These are phyloP conservation scores for Sebastes paucispinis DNA, from an alignment of 2,797 vertebrate genomes.

Conservation along the genomic window DNA sequence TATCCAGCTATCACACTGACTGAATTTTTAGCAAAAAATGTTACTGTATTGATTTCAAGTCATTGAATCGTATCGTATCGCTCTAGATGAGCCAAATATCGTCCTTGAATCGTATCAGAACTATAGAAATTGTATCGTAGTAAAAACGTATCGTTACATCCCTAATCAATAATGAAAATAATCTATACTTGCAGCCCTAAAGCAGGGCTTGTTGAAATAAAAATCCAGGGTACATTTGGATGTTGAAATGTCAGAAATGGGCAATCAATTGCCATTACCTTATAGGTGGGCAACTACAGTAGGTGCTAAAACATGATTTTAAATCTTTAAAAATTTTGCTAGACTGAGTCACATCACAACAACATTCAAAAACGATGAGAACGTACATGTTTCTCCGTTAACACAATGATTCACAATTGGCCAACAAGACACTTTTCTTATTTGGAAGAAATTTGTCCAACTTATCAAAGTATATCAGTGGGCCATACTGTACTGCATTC, in stretches of 20 bases:
- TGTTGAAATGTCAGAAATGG: neutral
- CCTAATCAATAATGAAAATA: no score
- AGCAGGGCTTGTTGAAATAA: neutral
- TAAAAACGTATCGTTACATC: no score
- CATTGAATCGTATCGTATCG: no score
- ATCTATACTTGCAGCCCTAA: no score
- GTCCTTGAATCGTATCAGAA: no score
- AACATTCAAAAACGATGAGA: neutral
- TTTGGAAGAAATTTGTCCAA: neutral
- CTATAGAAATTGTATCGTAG: no score
- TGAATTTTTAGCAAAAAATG: no score
- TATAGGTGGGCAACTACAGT: neutral
- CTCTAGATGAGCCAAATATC: no score
- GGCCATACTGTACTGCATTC: neutral
- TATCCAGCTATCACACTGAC: no score
- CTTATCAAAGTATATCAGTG: neutral
- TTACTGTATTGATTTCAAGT: no score
- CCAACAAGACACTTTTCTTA: neutral
- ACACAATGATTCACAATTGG: conserved; percentile 2
- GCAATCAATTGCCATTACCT: neutral
- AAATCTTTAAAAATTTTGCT: neutral
- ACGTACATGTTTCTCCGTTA: neutral
- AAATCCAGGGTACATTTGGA: neutral
- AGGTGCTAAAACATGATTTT: conserved; percentile 1
- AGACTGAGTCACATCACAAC: neutral